Conservation (phyloP, 2,797 vertebrate species). For the Scyliorhinus canicula region DNA sequence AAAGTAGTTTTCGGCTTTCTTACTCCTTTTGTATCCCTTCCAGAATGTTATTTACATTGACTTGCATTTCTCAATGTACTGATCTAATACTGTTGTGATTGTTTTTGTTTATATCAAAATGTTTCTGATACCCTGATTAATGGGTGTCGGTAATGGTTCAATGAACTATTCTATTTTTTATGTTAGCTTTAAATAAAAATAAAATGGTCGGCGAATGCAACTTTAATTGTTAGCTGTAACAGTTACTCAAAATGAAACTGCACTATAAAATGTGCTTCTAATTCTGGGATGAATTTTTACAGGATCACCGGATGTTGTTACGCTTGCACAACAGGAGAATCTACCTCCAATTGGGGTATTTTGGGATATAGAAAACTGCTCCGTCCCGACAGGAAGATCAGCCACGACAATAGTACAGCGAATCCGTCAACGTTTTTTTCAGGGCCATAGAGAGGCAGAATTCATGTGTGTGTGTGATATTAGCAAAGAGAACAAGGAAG, state of each 20-base stretch:
- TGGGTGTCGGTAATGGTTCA: background rate
- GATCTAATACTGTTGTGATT: background rate
- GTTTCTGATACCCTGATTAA: background rate
- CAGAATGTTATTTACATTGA: background rate
- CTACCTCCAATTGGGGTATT: conserved; percentile 93
- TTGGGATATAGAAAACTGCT: conserved; percentile 98
- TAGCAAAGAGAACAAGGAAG: conserved; percentile 94
- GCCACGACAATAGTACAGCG: conserved; percentile 84
- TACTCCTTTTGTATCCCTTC: background rate
- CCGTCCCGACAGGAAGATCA: conserved; percentile 85
- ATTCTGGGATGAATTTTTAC: conserved; percentile 39
- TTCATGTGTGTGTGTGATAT: conserved; percentile 99
- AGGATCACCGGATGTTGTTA: conserved; percentile 74
- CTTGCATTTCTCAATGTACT: background rate
- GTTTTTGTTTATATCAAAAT: background rate
- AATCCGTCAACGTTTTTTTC: conserved; percentile 85
- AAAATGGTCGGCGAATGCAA: background rate
- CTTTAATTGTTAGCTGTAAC: background rate
- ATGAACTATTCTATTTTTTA: background rate
- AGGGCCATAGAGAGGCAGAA: conserved; percentile 92
- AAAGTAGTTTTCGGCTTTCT: background rate
- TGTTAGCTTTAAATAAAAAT: background rate
- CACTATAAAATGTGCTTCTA: background rate
- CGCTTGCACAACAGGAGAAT: conserved; percentile 65
- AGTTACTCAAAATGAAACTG: background rate